Evolutionary conservation across 2,113 vertebrate genomes (phyloP), one percentile per base, ranked within the genome.

Genomic region (Aptenodytes patagonicus): DNA sequence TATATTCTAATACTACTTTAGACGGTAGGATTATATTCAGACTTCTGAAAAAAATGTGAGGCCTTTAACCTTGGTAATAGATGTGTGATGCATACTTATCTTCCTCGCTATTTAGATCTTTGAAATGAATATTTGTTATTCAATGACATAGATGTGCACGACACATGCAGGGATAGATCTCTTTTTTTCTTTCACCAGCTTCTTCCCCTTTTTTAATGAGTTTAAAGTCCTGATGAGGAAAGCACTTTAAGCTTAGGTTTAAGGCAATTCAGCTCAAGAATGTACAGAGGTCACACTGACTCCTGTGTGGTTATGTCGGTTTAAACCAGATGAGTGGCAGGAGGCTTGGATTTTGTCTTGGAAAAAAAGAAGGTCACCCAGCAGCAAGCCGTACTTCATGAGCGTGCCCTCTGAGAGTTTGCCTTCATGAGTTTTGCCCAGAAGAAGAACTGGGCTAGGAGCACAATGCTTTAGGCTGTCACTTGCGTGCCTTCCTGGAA

Each of bases 1-100:
- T 96, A 91, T 96, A 97, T 97, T 98, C 87, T 98, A 97, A 92
- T 90, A 87, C 71, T 93, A 79, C 71, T 98, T 97, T 95, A 97
- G 79, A 95, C 7, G 2, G 3, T 73, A 81, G 89, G 93, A 97
- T 98, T 97, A 96, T 94, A 91, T 90, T 92, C 90, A 90, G 76
- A 93, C 94, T 94, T 89, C 42, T 91, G 88, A 90, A 97, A 93
- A 93, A 91, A 90, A 89, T 38, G 26, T 78, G 72, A 97, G 82
- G 57, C 77, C 49, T 97, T 95, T 83, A 84, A 44, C 60, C 71
- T 91, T 76, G 52, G 88, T 89, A 94, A 84, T 62, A 91, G 65
- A 89, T 65, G 73, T 60, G 79, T n/a, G 84, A 89, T 85, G 80
- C 83, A 95, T 90, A 44, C 57, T 71, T 81, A 83, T 82, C 92